phyloP scores from a whole-genome alignment of 2,113 vertebrate genomes.

The Xyliphius kryptos region DNA sequence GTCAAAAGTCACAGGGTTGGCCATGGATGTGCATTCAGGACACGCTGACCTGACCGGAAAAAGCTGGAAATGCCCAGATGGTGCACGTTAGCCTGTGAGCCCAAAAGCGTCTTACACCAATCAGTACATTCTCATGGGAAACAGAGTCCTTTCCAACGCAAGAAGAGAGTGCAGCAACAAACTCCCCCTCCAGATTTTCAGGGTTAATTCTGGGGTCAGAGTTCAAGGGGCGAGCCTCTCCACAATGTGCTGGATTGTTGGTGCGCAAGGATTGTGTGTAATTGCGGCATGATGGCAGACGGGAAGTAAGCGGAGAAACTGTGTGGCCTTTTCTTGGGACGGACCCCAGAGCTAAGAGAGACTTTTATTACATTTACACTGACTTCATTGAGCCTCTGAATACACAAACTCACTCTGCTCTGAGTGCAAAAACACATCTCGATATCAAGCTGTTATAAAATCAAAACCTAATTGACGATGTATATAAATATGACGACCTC shows the following conservation, averaged over 20 bases:
- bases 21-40: conserved; percentile 67
- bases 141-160: conserved; percentile 38
- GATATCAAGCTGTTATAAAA: no score
- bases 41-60: conserved; percentile 40
- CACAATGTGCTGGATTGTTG: conserved; percentile 49
- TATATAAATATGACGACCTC: no score
- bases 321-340: no score
- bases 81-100: no score
- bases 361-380: no score
- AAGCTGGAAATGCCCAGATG: no score
- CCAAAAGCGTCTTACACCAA: conserved; percentile 52
- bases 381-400: no score
- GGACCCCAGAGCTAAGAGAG: no score
- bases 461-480: no score
- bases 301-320: conserved; percentile 19
- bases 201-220: conserved; percentile 44
- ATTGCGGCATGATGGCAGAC: conserved; percentile 34
- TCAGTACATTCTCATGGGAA: conserved; percentile 69
- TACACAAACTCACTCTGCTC: no score
- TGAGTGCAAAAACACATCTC: no score
- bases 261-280: conserved; percentile 31
- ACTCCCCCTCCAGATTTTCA: conserved; percentile 24
- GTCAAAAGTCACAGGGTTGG: conserved; percentile 65
- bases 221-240: conserved; percentile 42
- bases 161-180: conserved; percentile 23